Percentiles rank a stretch among this genome's conserved stretches.
Evolutionary conservation across 2,113 vertebrate genomes (phyloP).

Genomic region (Bujurquina vittata): DNA sequence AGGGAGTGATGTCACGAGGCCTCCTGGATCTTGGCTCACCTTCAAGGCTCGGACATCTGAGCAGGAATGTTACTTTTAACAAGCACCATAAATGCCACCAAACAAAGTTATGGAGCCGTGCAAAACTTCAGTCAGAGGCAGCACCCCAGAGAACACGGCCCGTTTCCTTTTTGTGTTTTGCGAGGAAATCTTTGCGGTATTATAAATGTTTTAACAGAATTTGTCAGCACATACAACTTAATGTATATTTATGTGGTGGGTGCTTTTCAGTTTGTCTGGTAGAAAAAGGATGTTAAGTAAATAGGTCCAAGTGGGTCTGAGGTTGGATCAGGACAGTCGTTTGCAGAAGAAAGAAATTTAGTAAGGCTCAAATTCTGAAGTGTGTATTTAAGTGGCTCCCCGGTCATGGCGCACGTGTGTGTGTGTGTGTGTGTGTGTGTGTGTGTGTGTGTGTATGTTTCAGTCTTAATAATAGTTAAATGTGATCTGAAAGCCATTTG

Average conservation of each 20-base stretch:
- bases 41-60: constrained; percentile 49
- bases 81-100: constrained; percentile 62
- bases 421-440: not conserved
- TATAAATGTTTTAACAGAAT: constrained; percentile 36
- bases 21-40: constrained; percentile 43
- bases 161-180: constrained; percentile 55
- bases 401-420: not conserved
- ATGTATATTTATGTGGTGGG: constrained; percentile 1
- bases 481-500: constrained; percentile 14
- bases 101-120: constrained; percentile 51
- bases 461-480: constrained; percentile 4
- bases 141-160: constrained; percentile 13
- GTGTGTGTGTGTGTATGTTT: no score
- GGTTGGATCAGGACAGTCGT: not conserved
- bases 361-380: not conserved
- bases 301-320: constrained; percentile 19
- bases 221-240: not conserved
- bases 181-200: constrained; percentile 45
- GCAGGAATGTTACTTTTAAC: constrained; percentile 49
- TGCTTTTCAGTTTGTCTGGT: not conserved
- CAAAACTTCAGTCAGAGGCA: constrained; percentile 41
- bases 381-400: not conserved
- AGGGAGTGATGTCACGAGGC: constrained; percentile 14
- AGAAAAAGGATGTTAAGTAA: not conserved
- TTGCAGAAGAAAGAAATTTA: constrained; percentile 6